Evolutionary conservation across 2,797 vertebrate genomes (phyloP), one percentile per base, ranked within the genome.

Genomic region (Gadopsis marmoratus): DNA sequence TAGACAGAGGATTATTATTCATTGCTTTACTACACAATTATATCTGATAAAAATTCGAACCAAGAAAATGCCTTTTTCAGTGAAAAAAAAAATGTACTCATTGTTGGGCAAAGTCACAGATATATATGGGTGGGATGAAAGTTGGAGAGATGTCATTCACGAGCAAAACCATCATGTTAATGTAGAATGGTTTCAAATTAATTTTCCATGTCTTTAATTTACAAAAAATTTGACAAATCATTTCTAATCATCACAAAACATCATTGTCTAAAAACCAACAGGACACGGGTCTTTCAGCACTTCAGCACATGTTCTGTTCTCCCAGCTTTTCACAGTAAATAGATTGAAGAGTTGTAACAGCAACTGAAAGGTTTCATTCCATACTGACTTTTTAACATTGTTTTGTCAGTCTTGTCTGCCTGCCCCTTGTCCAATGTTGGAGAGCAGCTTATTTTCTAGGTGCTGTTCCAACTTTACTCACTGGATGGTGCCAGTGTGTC

Each of bases 1-100:
- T 92, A 95, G 90, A 93, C 90, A 95, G 93, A 95, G 74, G 89
- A 95, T 91, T 95, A 95, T 95, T 94, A 95, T 92, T 94, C 93
- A 94, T 95, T 95, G 91, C 94, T 96, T 95, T 96, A 96, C 93
- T 94, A 96, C 93, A 95, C 93, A 90, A 93, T 90, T 95, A 94
- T 96, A 94, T 95, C 93, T 91, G 86, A 92, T 9, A 90, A 88
- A 92, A 82, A 94, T 93, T 93, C 84, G 88, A 95, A 95, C 96
- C 96, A 94, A 96, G 96, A 96, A 96, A 96, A 96, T 96, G 96
- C 96, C 96, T 96, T 96, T 95, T 94, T 95, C 94, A 93, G 91
- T 94, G 86, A 89, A 91, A 89, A 91, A 91, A 88, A 86, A 92
- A 91, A 92, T 89, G 91, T 94, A 91, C 87, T 95, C 91, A 92